A percentile compares a stretch with the other conserved stretches of the same genome.
Conservation (phyloP, 2,888 invertebrate species). For the Thyatira batis region DNA sequence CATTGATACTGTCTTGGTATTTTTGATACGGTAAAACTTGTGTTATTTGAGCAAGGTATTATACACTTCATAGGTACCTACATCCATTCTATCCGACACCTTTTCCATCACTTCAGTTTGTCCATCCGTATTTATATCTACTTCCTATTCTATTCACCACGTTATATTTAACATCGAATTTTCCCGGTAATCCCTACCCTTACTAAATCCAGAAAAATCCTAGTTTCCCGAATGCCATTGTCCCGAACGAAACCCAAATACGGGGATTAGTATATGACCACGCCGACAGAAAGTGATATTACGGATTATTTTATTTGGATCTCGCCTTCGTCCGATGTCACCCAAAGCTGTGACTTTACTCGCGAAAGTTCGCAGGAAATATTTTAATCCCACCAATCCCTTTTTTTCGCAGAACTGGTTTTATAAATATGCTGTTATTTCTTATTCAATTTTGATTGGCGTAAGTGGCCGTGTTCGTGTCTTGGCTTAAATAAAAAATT, state of each 20-base stretch:
- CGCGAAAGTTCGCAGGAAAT: background rate
- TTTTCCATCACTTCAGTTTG: too few relatives aligned
- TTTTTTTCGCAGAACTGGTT: background rate
- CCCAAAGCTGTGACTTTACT: conserved; percentile 5
- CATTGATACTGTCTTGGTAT: background rate
- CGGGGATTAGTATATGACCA: conserved; percentile 2
- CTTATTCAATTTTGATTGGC: background rate
- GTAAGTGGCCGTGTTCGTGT: too few relatives aligned
- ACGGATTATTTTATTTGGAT: conserved; percentile 20
- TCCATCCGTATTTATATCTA: background rate
- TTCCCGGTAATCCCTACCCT: background rate
- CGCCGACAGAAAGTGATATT: conserved; percentile 17
- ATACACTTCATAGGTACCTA: too few relatives aligned
- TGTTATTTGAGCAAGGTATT: background rate
- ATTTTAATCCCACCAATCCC: background rate
- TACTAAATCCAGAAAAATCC: conserved; percentile 2
- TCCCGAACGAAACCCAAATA: conserved; percentile 8
- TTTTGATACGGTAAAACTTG: background rate
- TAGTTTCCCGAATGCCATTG: conserved; percentile 14
- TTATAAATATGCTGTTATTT: background rate
- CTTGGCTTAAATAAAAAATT: too few relatives aligned
- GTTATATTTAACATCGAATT: background rate
- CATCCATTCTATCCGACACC: too few relatives aligned
- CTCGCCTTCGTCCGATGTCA: conserved; percentile 10
- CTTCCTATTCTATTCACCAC: background rate